Evolutionary conservation across 2,797 vertebrate genomes (phyloP).

Genomic region (Simalia tracyae): DNA sequence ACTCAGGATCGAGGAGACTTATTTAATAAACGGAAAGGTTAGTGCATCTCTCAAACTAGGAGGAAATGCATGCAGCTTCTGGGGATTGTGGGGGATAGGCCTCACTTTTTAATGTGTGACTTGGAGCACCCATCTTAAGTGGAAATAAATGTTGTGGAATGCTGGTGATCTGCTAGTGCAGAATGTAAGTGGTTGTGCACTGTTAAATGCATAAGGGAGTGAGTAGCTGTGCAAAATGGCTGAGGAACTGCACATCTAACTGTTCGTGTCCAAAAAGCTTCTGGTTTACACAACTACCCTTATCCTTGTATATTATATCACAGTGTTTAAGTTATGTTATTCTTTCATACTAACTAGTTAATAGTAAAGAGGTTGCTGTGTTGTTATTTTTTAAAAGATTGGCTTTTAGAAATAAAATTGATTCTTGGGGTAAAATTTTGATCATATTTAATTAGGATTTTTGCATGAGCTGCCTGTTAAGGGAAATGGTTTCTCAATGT

Average conservation of each 20-base stretch:
- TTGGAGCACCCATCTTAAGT: background rate
- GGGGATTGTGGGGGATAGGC: background rate
- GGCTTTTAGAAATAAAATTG: background rate
- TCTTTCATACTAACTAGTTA: background rate
- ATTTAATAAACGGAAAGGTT: constrained; percentile 60
- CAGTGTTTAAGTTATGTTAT: background rate
- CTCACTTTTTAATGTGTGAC: background rate
- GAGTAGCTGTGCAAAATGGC: background rate
- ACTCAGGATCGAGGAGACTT: constrained; percentile 30
- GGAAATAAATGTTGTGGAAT: background rate
- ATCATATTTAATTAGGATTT: background rate
- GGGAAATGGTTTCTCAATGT: background rate
- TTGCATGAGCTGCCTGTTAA: background rate
- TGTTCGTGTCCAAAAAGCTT: background rate
- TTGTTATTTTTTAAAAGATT: background rate
- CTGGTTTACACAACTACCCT: background rate
- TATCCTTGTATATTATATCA: background rate
- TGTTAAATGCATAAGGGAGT: background rate
- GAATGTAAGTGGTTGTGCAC: background rate
- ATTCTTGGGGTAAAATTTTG: background rate
- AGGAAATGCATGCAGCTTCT: background rate
- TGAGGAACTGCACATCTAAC: background rate
- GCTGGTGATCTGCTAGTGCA: background rate
- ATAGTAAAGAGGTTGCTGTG: background rate
- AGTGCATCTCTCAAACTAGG: constrained; percentile 36